phyloP scores from a whole-genome alignment of 2,113 vertebrate species.

The Chrysochloris asiatica region DNA sequence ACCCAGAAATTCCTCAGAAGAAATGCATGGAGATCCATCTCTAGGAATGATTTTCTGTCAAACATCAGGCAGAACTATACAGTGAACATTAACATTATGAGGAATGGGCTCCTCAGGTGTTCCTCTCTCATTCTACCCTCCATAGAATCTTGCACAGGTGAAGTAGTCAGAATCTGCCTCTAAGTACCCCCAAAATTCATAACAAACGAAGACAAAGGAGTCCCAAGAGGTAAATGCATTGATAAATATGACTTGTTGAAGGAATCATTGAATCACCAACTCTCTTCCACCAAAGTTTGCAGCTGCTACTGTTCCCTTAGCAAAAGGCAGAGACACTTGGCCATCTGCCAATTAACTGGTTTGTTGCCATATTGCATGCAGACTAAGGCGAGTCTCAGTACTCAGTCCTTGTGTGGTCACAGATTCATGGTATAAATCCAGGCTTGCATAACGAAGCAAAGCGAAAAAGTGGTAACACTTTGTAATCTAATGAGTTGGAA shows the following conservation, averaged over 20 bases:
- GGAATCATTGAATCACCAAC: neutral
- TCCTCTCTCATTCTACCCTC: neutral
- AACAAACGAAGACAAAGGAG: neutral
- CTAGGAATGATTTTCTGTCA: too few relatives aligned
- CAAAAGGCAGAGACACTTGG: neutral
- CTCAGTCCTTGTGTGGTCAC: neutral
- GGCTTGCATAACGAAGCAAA: neutral
- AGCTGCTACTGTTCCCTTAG: too few relatives aligned
- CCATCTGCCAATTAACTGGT: neutral
- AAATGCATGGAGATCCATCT: too few relatives aligned
- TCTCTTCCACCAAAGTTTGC: neutral
- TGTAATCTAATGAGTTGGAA: neutral
- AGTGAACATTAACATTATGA: too few relatives aligned
- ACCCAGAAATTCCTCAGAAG: too few relatives aligned
- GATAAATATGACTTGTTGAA: neutral
- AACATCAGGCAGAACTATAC: too few relatives aligned
- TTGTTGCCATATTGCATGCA: neutral
- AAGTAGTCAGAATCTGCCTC: too few relatives aligned
- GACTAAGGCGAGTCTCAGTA: neutral
- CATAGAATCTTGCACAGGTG: neutral
- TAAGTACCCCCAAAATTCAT: too few relatives aligned
- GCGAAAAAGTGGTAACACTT: neutral
- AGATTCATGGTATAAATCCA: neutral
- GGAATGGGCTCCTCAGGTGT: neutral
- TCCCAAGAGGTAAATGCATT: neutral